These are phyloP conservation scores for Malthinus flaveolus DNA, from an alignment of 2,888 invertebrate species.

Conservation along the genomic window DNA sequence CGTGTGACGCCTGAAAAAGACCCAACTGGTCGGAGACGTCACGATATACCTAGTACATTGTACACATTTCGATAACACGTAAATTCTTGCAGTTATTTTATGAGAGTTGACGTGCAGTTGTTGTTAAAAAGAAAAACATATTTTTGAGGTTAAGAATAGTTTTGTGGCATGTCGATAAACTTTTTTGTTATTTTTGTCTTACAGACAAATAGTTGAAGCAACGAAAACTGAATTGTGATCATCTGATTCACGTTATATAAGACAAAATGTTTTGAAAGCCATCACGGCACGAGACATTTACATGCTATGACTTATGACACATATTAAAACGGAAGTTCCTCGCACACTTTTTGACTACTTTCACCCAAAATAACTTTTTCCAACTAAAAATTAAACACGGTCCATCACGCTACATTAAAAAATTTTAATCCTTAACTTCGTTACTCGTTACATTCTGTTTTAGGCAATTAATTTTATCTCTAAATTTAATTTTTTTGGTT, in stretches of 20 bases:
- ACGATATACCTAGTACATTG: too few relatives aligned
- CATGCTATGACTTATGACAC: background rate
- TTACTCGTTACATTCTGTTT: background rate
- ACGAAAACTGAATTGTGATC: too few relatives aligned
- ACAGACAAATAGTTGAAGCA: too few relatives aligned
- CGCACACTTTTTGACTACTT: background rate
- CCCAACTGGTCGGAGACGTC: too few relatives aligned
- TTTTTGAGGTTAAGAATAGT: too few relatives aligned
- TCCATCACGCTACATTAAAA: conserved; percentile 1
- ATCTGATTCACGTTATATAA: background rate
- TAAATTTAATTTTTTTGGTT: background rate
- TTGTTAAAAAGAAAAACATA: too few relatives aligned
- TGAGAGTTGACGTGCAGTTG: too few relatives aligned
- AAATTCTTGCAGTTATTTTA: too few relatives aligned
- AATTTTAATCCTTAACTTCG: background rate
- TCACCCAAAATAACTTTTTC: background rate
- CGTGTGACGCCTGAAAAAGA: too few relatives aligned
- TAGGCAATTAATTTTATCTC: background rate
- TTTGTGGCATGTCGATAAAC: too few relatives aligned
- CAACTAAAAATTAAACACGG: background rate
- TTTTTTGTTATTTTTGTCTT: too few relatives aligned
- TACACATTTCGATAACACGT: too few relatives aligned
- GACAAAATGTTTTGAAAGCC: background rate
- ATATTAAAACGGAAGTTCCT: conserved; percentile 1
- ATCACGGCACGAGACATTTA: background rate